Base-by-base conservation (phyloP, 2,888 invertebrate genomes). In the Melanargia galathea region DNA sequence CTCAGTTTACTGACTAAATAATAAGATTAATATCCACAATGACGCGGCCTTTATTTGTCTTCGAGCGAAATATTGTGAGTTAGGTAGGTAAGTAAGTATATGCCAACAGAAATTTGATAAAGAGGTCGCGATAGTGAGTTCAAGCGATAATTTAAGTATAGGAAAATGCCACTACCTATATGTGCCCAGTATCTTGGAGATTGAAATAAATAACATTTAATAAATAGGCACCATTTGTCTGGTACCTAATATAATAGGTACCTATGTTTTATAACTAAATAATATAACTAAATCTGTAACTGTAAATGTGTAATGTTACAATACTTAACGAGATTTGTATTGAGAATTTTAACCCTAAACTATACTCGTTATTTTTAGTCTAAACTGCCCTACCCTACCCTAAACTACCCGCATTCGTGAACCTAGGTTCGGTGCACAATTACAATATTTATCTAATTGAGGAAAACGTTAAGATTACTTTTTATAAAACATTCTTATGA, bases 81-180 rank as follows among this genome's bases (percentile, higher is more conserved):
- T 70, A 63, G 71, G 69, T 45, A 45, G 45, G 20, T 46, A 45
- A 1, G 1, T 18, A 45, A 2, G 2, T 73, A 67, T 13, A 11
- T 59, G 40, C 68, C 59, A 65, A 74, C 71, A 80, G 72, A 81
- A 78, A 77, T 81, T 80, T 71, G 90, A 90, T 88, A 90, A 87
- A 79, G 84, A 77, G 89, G 89, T 88, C 90, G 73, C 73, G 88
- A 89, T 87, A 87, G 70, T 71, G 78, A 84, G 89, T 88, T 90
- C 90, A 89, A 70, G 76, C 78, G 88, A 88, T 88, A 87, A 84
- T 76, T 82, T 83, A 82, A 82, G 85, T 86, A 83, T 86, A 85
- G 84, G 83, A 85, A 87, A 85, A 85, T 84, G 74, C 81, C 82
- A 76, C 76, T 55, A 55, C 30, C 43, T 59, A 63, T 61, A 45